These are phyloP conservation scores for Thecophora atra DNA, from an alignment of 2,888 invertebrate species.

Conservation along the genomic window DNA sequence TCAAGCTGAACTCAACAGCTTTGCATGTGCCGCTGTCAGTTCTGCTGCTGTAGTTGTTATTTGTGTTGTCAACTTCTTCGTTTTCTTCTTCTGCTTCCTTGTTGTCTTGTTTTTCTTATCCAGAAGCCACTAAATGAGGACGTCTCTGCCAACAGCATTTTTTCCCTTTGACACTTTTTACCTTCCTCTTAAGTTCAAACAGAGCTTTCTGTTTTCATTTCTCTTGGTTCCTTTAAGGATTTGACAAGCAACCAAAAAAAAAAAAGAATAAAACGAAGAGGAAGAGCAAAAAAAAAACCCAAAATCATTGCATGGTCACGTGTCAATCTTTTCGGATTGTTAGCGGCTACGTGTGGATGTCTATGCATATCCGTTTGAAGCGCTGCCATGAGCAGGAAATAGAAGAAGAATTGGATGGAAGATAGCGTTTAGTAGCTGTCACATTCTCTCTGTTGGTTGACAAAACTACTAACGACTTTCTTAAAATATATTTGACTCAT, in stretches of 20 bases:
- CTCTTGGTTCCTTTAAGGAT: background rate
- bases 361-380: background rate
- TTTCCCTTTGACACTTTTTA: background rate
- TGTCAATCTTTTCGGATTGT: constrained; percentile 59
- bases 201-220: background rate
- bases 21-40: background rate
- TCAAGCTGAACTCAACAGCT: background rate
- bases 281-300: constrained; percentile 14
- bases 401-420: constrained; percentile 10
- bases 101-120: background rate
- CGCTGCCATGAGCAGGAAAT: background rate
- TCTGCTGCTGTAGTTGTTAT: constrained; percentile 21
- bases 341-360: constrained; percentile 13
- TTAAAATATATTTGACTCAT: constrained; percentile 14
- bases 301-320: constrained; percentile 65
- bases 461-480: constrained; percentile 36
- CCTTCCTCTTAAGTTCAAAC: background rate
- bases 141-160: background rate
- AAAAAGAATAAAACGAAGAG: constrained; percentile 4
- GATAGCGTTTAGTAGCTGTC: constrained; percentile 33
- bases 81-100: background rate
- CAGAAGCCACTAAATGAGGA: constrained; percentile 29
- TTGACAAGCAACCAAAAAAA: background rate
- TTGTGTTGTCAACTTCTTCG: constrained; percentile 17
- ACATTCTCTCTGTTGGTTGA: constrained; percentile 28